Base-by-base conservation (phyloP, 2,888 invertebrate species). In the Cataglyphis albicans region DNA sequence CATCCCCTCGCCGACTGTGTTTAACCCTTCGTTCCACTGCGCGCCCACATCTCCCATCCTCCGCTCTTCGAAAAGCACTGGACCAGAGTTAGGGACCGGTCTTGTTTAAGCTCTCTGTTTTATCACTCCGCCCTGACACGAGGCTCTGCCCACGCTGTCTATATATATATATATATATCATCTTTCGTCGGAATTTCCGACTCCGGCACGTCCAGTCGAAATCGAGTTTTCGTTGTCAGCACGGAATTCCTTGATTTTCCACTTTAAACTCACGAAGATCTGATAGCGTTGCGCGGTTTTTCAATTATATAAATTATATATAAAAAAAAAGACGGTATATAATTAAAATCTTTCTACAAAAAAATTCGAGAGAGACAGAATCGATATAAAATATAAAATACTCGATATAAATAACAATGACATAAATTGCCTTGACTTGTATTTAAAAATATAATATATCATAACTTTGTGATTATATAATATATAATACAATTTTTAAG, bases 41-140 rank as follows among this genome's bases (percentile, higher is more conserved):
- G 64, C 81, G 48, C 74, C 52, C 61, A 63, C 81, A 63, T 81
- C 48, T 21, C 75, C 44, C 76, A 73, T 29, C 35, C 65, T 75
- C 32, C 48, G 25, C 52, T 48, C 52, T 74, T 76, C 75, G 74
- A 64, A 70, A 72, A 81, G 74, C 74, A 25, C 41, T 41, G 76
- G 18, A 35, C 44, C 44, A 6, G 65, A 65, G 57, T 48, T 18
- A 72, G 65, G 64, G 78, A 78, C 63, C 9, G 67, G 75, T 55
- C 80, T 83, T 78, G 76, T 81, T 80, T 84, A 81, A 83, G 84
- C 82, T 65, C 75, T 76, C 78, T 82, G 87, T 87, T 87, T 87
- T 83, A 85, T 84, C 83, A 84, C 61, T 59, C 68, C 76, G 25
- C 55, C 61, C 65, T 61, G 67, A 73, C 84, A 83, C 57, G 82